Conservation (phyloP, 1,140 invertebrate species). For the Euwallacea fornicatus region DNA sequence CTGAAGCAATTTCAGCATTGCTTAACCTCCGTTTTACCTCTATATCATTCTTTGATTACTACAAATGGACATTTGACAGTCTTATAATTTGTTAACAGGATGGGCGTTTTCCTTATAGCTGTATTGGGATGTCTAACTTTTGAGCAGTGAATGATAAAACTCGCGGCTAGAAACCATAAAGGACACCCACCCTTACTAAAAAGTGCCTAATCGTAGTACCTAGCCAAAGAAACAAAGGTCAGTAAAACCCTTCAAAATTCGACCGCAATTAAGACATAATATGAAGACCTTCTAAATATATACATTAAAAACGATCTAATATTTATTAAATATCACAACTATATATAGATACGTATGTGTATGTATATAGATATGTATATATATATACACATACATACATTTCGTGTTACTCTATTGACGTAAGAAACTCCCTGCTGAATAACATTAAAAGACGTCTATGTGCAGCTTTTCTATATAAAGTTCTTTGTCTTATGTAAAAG, state of each 20-base stretch:
- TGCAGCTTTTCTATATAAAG: conserved; percentile 27
- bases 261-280: conserved; percentile 21
- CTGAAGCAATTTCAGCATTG: conserved; percentile 14
- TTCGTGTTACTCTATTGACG: conserved; percentile 50
- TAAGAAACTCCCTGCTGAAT: conserved; percentile 43
- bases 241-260: conserved; percentile 37
- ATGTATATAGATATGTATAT: too few species aligned
- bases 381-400: conserved; percentile 18
- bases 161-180: not conserved
- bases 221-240: conserved; percentile 15
- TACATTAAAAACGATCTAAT: conserved; percentile 45
- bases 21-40: conserved; percentile 4
- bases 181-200: conserved; percentile 3
- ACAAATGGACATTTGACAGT: conserved; percentile 24
- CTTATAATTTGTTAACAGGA: conserved; percentile 20
- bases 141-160: too few species aligned
- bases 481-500: conserved; percentile 15
- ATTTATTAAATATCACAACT: conserved; percentile 52
- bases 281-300: conserved; percentile 39
- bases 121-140: too few species aligned
- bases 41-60: conserved; percentile 5
- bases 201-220: conserved; percentile 7
- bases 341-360: conserved; percentile 28
- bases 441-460: conserved; percentile 43
- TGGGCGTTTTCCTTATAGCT: conserved; percentile 10